Evolutionary conservation across 2,888 invertebrate species (phyloP).

Genomic region (Scaptomyza tumidula): DNA sequence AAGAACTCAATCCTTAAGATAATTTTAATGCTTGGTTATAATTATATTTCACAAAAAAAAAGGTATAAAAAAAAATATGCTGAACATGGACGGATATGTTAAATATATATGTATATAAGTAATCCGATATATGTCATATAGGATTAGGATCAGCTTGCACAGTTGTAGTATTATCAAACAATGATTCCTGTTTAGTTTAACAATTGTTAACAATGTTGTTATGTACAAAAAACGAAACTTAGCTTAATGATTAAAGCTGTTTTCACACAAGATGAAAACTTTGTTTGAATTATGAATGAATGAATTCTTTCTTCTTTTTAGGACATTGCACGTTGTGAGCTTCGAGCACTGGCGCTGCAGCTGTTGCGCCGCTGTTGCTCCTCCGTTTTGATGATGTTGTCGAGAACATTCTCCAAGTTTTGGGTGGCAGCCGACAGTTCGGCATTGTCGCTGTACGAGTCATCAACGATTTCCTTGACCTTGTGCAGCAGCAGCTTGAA

Average conservation of each 20-base stretch:
- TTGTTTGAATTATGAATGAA: background rate
- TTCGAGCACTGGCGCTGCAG: slow-evolving; percentile 16
- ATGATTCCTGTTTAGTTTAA: too few relatives aligned
- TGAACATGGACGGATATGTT: too few relatives aligned
- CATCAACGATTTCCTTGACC: slow-evolving; percentile 84
- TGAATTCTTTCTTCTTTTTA: too few relatives aligned
- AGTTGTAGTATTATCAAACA: too few relatives aligned
- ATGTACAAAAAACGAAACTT: slow-evolving; percentile 1
- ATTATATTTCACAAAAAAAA: too few relatives aligned
- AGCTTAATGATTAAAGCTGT: background rate
- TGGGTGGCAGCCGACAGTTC: slow-evolving; percentile 84
- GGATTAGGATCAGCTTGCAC: too few relatives aligned
- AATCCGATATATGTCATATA: too few relatives aligned
- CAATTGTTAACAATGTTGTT: background rate
- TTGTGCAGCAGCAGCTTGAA: slow-evolving; percentile 82
- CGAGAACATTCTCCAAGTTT: slow-evolving; percentile 83
- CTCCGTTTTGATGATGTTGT: slow-evolving; percentile 83
- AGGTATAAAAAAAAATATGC: too few relatives aligned
- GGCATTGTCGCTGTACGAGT: slow-evolving; percentile 84
- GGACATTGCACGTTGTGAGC: slow-evolving; percentile 21
- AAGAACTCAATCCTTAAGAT: too few relatives aligned
- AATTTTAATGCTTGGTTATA: too few relatives aligned
- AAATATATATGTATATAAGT: too few relatives aligned
- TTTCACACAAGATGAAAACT: background rate
- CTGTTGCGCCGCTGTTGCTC: slow-evolving; percentile 78